Evolutionary conservation across 2,888 invertebrate genomes (phyloP), one percentile per base, ranked within the genome.

Genomic region (Adela reaumurella): DNA sequence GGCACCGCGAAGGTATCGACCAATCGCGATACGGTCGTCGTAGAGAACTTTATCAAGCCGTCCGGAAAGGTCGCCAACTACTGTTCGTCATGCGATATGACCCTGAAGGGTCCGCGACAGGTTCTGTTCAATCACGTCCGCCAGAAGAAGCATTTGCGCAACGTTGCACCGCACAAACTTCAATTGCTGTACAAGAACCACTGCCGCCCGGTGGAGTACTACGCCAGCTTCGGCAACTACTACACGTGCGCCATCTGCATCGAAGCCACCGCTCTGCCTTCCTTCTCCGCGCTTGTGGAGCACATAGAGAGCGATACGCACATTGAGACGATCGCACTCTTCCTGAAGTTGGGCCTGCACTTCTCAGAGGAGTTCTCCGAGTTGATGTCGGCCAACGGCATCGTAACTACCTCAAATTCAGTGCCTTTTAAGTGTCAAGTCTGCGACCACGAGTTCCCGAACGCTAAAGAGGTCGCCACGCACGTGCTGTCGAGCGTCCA

Each of bases 121-220:
- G 74, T 78, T 18, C 56, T 78, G 1, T 78, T 78, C 59, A 78
- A 77, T 46, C 78, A 78, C 46, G 74, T 77, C 3, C 70, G 78
- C 1, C 78, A 78, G 58, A 78, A 78, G 58, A 78, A 78, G 55
- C 78, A 78, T 58, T 54, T 78, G 45, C 59, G 78, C 4, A 77
- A 78, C 57, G 74, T 77, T 0, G 78, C 78, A 0, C 78, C 78
- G 3, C 58, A 65, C 4, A 78, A 78, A 48, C 59, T 78, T 0
- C 55, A 65, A 0, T 54, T 73, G 58, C 57, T 78, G 0, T 78
- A 74, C 55, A 74, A 66, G 41, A 77, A 77, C 50, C 64, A 70
- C 17, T 74, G 76, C 52, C 64, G 78, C 0, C 76, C 78, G 0
- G 63, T 67, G 0, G 78, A 78, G 53, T 77, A 76, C 51, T 78